phyloP scores from a whole-genome alignment of 2,797 vertebrate species.

The Macropodus opercularis region DNA sequence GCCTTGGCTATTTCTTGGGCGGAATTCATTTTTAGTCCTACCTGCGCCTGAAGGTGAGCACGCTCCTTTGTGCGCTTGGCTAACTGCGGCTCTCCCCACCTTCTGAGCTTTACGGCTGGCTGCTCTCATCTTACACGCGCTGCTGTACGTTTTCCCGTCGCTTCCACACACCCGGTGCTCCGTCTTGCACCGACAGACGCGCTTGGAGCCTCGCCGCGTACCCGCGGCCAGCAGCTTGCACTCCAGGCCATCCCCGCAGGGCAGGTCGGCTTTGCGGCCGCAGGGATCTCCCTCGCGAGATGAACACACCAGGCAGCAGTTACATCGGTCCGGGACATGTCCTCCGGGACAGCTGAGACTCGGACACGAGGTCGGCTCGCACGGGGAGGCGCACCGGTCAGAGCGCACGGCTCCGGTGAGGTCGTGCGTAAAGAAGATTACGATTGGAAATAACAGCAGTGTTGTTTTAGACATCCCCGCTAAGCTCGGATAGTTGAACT shows the following conservation, averaged over 20 bases:
- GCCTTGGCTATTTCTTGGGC: too few species aligned
- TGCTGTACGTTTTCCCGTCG: constrained; percentile 90
- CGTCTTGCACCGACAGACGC: constrained; percentile 87
- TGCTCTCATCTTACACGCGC: constrained; percentile 87
- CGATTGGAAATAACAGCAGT: constrained; percentile 62
- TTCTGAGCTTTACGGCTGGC: constrained; percentile 85
- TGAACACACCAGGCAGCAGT: constrained; percentile 93
- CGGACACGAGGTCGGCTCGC: constrained; percentile 89
- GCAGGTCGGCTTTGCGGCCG: constrained; percentile 85
- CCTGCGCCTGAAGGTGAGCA: constrained; percentile 78
- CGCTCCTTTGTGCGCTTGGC: constrained; percentile 85
- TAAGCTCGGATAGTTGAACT: not conserved
- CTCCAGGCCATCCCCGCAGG: constrained; percentile 90
- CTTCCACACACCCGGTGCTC: constrained; percentile 87
- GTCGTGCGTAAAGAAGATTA: constrained; percentile 61
- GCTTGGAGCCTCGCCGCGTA: constrained; percentile 78
- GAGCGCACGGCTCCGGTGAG: constrained; percentile 56
- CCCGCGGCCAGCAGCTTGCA: constrained; percentile 74
- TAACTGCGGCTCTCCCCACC: constrained; percentile 81
- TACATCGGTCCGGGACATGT: constrained; percentile 89
- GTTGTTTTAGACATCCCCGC: not conserved
- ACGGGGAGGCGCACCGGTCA: constrained; percentile 83
- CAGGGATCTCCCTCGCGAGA: constrained; percentile 88
- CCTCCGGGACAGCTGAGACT: constrained; percentile 89
- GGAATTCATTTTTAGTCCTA: too few species aligned